phyloP scores from a whole-genome alignment of 2,113 vertebrate genomes.

The Stegastes partitus region DNA sequence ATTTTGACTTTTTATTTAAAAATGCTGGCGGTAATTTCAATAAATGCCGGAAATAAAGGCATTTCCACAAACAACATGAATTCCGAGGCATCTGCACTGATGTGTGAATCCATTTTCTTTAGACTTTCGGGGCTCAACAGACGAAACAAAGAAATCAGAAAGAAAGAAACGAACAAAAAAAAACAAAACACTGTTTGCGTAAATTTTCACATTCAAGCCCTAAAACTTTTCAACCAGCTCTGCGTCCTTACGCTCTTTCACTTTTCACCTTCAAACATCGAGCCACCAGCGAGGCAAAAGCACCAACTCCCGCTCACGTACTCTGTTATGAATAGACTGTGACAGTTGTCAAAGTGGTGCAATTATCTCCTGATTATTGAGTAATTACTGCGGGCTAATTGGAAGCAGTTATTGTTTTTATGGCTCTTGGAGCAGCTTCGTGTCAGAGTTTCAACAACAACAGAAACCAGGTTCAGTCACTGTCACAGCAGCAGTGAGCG shows the following conservation, averaged over 20 bases:
- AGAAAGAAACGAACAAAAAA: neutral
- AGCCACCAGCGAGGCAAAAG: neutral
- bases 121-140: too few species aligned
- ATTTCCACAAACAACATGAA: too few species aligned
- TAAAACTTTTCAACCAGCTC: too few species aligned
- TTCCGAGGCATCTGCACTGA: too few species aligned
- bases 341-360: constrained; percentile 56
- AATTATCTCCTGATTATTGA: constrained; percentile 69
- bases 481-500: constrained; percentile 6
- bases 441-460: constrained; percentile 39
- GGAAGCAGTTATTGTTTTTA: constrained; percentile 65
- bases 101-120: too few species aligned
- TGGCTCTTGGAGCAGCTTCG: constrained; percentile 51
- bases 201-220: neutral
- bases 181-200: too few species aligned
- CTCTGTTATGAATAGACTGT: constrained; percentile 34
- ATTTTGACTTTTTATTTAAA: too few species aligned
- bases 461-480: constrained; percentile 38
- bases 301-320: constrained; percentile 6
- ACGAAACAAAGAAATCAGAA: too few species aligned
- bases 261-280: constrained; percentile 43
- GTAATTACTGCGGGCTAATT: constrained; percentile 70
- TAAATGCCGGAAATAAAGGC: too few species aligned
- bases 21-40: too few species aligned
- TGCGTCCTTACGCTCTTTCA: neutral